Evolutionary conservation across 1,140 invertebrate genomes (phyloP).

Genomic region (Drosophila tani): DNA sequence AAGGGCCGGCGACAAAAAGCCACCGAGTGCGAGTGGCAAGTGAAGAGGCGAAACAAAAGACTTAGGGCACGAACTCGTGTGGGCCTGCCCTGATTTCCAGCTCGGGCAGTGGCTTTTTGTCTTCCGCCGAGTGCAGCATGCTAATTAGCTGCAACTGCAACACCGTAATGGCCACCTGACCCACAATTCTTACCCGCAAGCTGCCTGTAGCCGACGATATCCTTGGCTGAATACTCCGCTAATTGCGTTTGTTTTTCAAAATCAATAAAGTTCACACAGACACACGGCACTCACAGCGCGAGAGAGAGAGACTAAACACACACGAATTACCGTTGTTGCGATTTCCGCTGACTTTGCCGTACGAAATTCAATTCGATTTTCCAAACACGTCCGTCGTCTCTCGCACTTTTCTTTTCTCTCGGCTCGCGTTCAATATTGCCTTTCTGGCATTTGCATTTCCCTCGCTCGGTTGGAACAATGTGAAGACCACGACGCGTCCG

Average conservation of each 20-base stretch:
- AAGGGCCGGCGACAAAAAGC: conserved; percentile 26
- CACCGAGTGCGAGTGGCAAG: conserved; percentile 1
- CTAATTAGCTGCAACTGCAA: conserved; percentile 58
- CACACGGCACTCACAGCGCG: conserved; percentile 21
- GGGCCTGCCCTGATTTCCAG: conserved; percentile 50
- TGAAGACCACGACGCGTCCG: conserved; percentile 65
- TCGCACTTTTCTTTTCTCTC: conserved; percentile 67
- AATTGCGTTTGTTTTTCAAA: conserved; percentile 21
- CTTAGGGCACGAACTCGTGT: conserved; percentile 61
- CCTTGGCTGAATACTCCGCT: conserved; percentile 36
- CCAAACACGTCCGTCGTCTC: conserved; percentile 59
- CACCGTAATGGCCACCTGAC: conserved; percentile 48
- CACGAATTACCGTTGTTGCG: conserved; percentile 73
- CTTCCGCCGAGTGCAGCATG: conserved; percentile 29
- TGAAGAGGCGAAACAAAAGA: conserved; percentile 57
- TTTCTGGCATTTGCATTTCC: conserved; percentile 66
- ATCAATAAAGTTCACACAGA: conserved; percentile 40
- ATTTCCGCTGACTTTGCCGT: conserved; percentile 72
- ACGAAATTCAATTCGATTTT: conserved; percentile 72
- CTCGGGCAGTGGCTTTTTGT: conserved; percentile 20
- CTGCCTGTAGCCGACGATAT: conserved; percentile 33
- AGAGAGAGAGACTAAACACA: conserved; percentile 23
- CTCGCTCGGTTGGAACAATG: conserved; percentile 26
- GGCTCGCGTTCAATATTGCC: conserved; percentile 58
- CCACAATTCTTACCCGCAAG: conserved; percentile 45